A percentile compares a stretch with the other conserved stretches of the same genome.
Conservation (phyloP, 2,888 invertebrate genomes). For the Tillus elongatus region DNA sequence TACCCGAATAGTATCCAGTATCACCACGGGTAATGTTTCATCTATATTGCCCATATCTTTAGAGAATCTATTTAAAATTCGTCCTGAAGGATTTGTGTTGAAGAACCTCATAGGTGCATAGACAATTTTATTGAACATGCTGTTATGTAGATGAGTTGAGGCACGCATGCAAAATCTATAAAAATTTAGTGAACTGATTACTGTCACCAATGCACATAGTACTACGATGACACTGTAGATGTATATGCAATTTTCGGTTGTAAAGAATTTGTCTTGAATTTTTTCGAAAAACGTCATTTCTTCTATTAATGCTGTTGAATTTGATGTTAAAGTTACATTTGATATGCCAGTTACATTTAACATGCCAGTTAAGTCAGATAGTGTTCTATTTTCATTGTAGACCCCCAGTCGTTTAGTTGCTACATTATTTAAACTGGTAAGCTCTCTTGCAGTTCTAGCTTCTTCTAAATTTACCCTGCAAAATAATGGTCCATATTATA, state of each 20-base stretch:
- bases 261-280: no score
- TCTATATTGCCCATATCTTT: conserved; percentile 59
- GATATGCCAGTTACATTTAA: no score
- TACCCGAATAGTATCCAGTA: conserved; percentile 45
- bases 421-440: no score
- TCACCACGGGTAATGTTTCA: conserved; percentile 44
- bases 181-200: conserved; percentile 45
- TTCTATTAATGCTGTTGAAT: no score
- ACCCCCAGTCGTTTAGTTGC: no score
- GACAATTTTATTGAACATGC: conserved; percentile 48
- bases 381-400: no score
- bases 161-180: conserved; percentile 47
- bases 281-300: no score
- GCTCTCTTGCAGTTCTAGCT: conserved; percentile 17
- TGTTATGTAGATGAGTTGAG: conserved; percentile 49
- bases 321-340: no score
- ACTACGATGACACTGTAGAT: conserved; percentile 27
- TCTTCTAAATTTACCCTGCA: conserved; percentile 36
- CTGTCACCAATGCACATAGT: conserved; percentile 38
- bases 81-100: conserved; percentile 55
- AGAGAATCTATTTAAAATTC: conserved; percentile 61
- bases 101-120: conserved; percentile 60
- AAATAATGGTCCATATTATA: no score
- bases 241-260: conserved; percentile 34
- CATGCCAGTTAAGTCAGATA: no score